Percentiles rank a stretch among this genome's conserved stretches.
Conservation (phyloP, 2,888 invertebrate species). For the Campaea margaritaria region DNA sequence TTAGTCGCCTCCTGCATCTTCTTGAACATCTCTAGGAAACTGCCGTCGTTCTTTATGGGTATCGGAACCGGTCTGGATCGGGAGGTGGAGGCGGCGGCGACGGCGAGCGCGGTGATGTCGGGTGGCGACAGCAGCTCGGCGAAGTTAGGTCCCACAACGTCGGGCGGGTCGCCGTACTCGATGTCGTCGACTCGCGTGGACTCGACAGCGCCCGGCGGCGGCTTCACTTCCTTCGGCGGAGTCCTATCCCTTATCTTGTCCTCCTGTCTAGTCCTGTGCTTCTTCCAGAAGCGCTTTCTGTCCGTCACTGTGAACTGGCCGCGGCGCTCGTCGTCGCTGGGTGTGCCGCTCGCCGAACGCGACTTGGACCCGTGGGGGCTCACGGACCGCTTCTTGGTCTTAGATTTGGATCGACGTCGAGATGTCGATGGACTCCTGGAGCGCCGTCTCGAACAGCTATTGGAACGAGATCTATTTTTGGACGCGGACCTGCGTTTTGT, state of each 20-base stretch:
- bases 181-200: slow-evolving; percentile 67
- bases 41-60: slow-evolving; percentile 94
- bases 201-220: slow-evolving; percentile 75
- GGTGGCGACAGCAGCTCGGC: slow-evolving; percentile 58
- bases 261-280: slow-evolving; percentile 67
- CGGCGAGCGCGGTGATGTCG: slow-evolving; percentile 28
- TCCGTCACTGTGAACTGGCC: slow-evolving; percentile 81
- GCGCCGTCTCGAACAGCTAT: slow-evolving; percentile 58
- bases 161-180: slow-evolving; percentile 77
- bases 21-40: slow-evolving; percentile 96
- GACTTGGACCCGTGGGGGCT: slow-evolving; percentile 51
- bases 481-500: slow-evolving; percentile 45
- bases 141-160: slow-evolving; percentile 78
- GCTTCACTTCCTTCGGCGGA: slow-evolving; percentile 70
- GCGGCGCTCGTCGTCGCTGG: slow-evolving; percentile 73
- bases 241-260: slow-evolving; percentile 57
- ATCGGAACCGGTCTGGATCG: slow-evolving; percentile 85
- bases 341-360: slow-evolving; percentile 63
- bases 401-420: slow-evolving; percentile 57
- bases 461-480: slow-evolving; percentile 56
- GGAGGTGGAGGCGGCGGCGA: slow-evolving; percentile 59
- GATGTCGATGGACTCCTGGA: slow-evolving; percentile 56
- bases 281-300: slow-evolving; percentile 77
- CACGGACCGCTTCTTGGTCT: slow-evolving; percentile 49
- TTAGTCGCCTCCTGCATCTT: slow-evolving; percentile 91